Evolutionary conservation across 2,888 invertebrate species (phyloP), one percentile per base, ranked within the genome.

Genomic region (Biston stratarius): DNA sequence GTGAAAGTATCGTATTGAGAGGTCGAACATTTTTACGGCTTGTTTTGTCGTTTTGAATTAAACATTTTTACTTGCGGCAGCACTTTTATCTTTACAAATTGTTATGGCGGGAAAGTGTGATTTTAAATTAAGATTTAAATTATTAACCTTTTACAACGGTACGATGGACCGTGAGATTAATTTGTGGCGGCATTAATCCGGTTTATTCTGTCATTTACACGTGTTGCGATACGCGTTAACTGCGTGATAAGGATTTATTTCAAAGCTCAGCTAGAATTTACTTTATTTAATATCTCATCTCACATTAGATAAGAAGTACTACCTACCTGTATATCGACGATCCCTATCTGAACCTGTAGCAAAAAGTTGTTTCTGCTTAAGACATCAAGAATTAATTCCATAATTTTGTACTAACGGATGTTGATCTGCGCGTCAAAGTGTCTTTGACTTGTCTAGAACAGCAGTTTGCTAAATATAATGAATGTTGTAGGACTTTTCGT

Each of bases 41-140:
- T 81, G 79, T 80, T 81, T 79, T 77, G 78, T 75, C 77, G 75
- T 73, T 70, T 75, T 57, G 73, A 75, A 65, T 68, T 58, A 58
- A 66, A 61, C 57, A 66, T 61, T 58, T 53, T 64, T 40, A 61
- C 45, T 45, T 53, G 58, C 58, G 58, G 66, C 66, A 66, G 49
- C 66, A 57, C 63, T 70, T 64, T 67, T 61, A 70, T 66, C 48
- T 53, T 15, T 44, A 64, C 56, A 52, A 60, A 59, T 66, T 61
- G 61, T 58, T 66, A 47, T 61, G 51, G 51, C 55, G 55, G 52
- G 63, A 57, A 66, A 73, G 66, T 69, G 70, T 67, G 64, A 71
- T 64, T 67, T 71, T 69, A 47, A 59, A 49, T 59, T 69, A 61
- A 42, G 64, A 64, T 24, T 24, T 24, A 24, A 24, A 24, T 24